Conservation (phyloP, 2,888 invertebrate species). For the Ichneumon xanthorius region DNA sequence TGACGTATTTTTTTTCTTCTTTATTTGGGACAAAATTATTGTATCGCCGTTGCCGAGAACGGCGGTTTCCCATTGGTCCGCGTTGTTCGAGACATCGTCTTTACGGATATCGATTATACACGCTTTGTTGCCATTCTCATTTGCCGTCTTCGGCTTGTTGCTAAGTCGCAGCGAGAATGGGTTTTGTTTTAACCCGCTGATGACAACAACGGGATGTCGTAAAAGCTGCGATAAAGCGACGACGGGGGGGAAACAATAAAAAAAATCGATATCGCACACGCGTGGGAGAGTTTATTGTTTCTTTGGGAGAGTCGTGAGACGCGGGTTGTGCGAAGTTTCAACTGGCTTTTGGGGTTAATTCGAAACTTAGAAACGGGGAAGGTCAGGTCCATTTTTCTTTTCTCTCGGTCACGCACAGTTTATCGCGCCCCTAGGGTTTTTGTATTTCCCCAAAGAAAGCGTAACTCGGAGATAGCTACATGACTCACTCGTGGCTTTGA, state of each 20-base stretch:
- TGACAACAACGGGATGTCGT: neutral
- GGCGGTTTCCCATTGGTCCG: neutral
- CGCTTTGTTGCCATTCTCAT: conserved; percentile 45
- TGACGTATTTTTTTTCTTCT: neutral
- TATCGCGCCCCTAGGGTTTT: neutral
- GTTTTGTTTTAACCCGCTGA: neutral
- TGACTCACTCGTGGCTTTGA: neutral
- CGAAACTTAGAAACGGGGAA: too few species aligned
- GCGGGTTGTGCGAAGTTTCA: too few species aligned
- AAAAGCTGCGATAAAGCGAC: neutral
- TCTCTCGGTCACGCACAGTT: neutral
- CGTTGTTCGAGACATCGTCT: conserved; percentile 19
- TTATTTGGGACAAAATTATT: neutral
- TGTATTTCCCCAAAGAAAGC: neutral
- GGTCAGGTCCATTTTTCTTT: neutral
- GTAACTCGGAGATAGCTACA: neutral
- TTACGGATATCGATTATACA: conserved; percentile 40
- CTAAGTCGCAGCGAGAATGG: conserved; percentile 33
- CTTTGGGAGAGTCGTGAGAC: neutral
- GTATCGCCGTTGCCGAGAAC: neutral
- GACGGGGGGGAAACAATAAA: neutral
- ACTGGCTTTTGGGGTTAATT: too few species aligned
- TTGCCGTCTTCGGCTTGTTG: conserved; percentile 55
- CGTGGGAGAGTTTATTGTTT: neutral
- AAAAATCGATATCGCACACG: neutral